phyloP scores from a whole-genome alignment of 2,797 vertebrate species.

The Epinephelus coioides region DNA sequence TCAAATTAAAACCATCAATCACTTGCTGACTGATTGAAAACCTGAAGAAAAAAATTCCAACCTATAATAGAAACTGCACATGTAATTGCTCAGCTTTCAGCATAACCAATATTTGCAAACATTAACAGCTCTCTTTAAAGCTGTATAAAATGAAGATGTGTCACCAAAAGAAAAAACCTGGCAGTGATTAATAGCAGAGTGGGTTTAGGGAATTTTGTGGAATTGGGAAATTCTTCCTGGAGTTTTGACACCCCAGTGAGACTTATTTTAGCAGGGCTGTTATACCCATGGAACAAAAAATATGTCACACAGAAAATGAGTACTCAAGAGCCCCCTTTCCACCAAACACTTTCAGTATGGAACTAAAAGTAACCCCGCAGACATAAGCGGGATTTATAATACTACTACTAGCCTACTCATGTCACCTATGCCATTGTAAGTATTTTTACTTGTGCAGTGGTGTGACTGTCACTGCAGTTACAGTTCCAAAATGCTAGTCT shows the following conservation, averaged over 20 bases:
- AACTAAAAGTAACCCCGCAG: too few relatives aligned
- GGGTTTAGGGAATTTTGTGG: slow-evolving; percentile 13
- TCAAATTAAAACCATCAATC: too few relatives aligned
- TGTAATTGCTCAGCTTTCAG: slow-evolving; percentile 4
- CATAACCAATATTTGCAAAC: slow-evolving; percentile 32
- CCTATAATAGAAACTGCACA: too few relatives aligned
- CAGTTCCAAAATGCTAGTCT: too few relatives aligned
- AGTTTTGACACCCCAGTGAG: slow-evolving; percentile 41
- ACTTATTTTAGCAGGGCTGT: slow-evolving; percentile 31
- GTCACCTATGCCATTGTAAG: too few relatives aligned
- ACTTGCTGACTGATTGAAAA: too few relatives aligned
- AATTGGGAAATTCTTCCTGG: slow-evolving; percentile 28
- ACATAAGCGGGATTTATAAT: too few relatives aligned
- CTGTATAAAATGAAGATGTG: slow-evolving; percentile 16
- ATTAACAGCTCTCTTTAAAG: slow-evolving; percentile 19
- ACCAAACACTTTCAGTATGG: too few relatives aligned
- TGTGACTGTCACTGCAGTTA: too few relatives aligned
- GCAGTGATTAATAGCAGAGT: slow-evolving; percentile 16
- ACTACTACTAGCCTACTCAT: too few relatives aligned
- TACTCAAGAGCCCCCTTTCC: background rate
- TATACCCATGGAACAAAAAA: slow-evolving; percentile 25
- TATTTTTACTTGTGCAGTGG: too few relatives aligned
- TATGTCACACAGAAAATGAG: slow-evolving; percentile 32
- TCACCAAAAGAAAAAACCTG: slow-evolving; percentile 34
- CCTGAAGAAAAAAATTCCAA: too few relatives aligned